phyloP scores from a whole-genome alignment of 2,113 vertebrate species.

The Myotis lucifugus region DNA sequence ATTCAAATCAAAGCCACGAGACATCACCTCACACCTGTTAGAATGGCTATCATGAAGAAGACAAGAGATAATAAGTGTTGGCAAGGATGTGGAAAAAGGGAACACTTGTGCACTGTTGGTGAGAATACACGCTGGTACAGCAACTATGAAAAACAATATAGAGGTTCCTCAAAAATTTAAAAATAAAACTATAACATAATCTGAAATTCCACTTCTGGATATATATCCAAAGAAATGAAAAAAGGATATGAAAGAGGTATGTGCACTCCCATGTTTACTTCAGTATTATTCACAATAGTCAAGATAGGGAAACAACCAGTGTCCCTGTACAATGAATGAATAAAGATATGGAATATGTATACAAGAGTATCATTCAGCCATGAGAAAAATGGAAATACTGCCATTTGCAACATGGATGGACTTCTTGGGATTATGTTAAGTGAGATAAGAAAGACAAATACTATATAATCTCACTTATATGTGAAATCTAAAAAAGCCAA shows the following conservation, averaged over 20 bases:
- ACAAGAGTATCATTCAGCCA: not conserved
- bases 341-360: not conserved
- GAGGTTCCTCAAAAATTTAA: not conserved
- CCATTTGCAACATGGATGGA: not conserved
- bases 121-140: not conserved
- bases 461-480: not conserved
- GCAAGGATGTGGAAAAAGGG: not conserved
- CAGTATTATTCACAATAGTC: not conserved
- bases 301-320: not conserved
- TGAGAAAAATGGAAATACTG: not conserved
- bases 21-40: not conserved
- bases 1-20: not conserved
- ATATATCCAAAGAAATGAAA: conserved; percentile 22
- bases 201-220: not conserved
- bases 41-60: not conserved
- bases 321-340: not conserved
- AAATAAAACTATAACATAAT: not conserved
- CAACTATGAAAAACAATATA: not conserved
- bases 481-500: not conserved
- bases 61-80: not conserved
- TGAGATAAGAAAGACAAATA: not conserved
- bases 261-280: not conserved
- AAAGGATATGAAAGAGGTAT: not conserved
- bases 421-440: not conserved
- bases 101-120: not conserved